A percentile compares a stretch with the other conserved stretches of the same genome.
Conservation (phyloP, 1,140 invertebrate species). For the Macrotrachela quadricornifera region DNA sequence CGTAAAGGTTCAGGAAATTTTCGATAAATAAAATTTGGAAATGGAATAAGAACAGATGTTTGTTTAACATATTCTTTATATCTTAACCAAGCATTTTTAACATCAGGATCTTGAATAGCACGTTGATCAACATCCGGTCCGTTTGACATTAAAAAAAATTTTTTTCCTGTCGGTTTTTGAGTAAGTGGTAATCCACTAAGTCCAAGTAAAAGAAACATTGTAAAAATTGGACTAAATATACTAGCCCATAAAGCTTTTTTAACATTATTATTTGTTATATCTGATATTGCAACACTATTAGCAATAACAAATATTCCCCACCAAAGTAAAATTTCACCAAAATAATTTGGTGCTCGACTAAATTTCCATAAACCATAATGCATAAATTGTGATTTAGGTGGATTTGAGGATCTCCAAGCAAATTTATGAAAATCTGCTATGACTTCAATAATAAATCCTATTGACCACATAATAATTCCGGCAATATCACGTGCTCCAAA, state of each 20-base stretch:
- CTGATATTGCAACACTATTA: too few relatives aligned
- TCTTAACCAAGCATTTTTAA: background rate
- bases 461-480: conserved; percentile 55
- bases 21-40: background rate
- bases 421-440: conserved; percentile 76
- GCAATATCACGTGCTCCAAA: conserved; percentile 33
- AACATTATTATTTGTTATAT: conserved; percentile 45
- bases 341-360: conserved; percentile 79
- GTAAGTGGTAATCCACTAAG: conserved; percentile 31
- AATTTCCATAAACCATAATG: conserved; percentile 55
- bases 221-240: conserved; percentile 65
- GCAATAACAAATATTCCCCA: conserved; percentile 67
- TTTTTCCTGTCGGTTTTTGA: background rate
- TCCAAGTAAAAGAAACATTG: conserved; percentile 62
- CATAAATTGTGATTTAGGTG: background rate
- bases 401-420: conserved; percentile 37
- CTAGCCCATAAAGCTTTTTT: conserved; percentile 51
- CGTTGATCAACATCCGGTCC: too few relatives aligned
- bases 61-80: background rate
- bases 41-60: background rate
- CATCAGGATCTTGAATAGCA: background rate
- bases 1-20: background rate
- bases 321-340: conserved; percentile 78
- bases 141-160: background rate
- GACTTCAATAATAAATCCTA: conserved; percentile 61